Evolutionary conservation across 2,888 invertebrate genomes (phyloP).

Genomic region (Oxycera nigricornis): DNA sequence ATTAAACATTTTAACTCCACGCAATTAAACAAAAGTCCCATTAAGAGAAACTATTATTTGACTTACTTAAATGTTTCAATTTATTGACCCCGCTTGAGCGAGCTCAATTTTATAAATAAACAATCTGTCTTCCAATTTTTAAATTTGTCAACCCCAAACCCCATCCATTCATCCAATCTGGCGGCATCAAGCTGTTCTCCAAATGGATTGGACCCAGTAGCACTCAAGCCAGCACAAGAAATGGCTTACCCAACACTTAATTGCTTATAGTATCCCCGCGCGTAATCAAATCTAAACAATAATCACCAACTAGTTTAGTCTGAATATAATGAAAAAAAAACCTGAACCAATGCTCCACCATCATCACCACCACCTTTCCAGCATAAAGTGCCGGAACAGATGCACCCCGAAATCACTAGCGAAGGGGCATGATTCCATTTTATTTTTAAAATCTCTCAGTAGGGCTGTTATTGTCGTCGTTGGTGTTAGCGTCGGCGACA

Average conservation of each 20-base stretch:
- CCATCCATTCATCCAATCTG: not conserved
- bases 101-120: not conserved
- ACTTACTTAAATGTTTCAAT: not conserved
- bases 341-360: slow-evolving; percentile 13
- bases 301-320: slow-evolving; percentile 10
- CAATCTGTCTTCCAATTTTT: not conserved
- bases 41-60: not conserved
- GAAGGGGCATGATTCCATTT: slow-evolving; percentile 22
- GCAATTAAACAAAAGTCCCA: no score
- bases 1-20: not conserved
- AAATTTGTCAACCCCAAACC: slow-evolving; percentile 15
- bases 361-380: no score
- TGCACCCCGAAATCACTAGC: not conserved
- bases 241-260: not conserved
- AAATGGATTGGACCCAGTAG: not conserved
- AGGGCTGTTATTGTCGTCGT: no score
- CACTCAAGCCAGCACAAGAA: not conserved
- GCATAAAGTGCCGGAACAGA: slow-evolving; percentile 13
- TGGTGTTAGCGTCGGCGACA: not conserved
- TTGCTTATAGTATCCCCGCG: not conserved
- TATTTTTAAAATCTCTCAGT: slow-evolving; percentile 6
- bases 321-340: slow-evolving; percentile 2
- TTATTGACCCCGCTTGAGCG: not conserved
- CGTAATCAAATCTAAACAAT: not conserved
- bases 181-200: slow-evolving; percentile 2